Base-by-base conservation (phyloP, 1,140 invertebrate species). In the Aphelenchoides besseyi region DNA sequence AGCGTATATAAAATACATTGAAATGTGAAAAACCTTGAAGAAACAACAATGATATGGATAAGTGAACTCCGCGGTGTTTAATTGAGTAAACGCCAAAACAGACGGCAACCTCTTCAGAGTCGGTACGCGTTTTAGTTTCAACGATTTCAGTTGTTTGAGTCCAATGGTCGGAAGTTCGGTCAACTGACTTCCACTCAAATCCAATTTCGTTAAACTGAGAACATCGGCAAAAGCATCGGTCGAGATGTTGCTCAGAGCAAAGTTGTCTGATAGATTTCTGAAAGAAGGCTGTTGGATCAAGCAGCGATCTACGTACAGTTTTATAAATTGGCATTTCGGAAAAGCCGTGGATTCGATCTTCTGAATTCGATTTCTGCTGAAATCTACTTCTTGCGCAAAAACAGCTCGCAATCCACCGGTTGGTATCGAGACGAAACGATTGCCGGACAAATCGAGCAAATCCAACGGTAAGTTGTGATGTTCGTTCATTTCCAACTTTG, bases 11-110 rank as follows among this genome's bases (percentile, higher is more conserved):
- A 26, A 35, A 12, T 18, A 35, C 5, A 59, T 16, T 28, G 32
- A 8, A 33, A 23, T 29, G 32, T 28, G 55, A 59, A 59, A 33
- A 33, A 52, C 59, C 41, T 77, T 77, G 37, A 77, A 81, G 37
- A 77, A 81, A 53, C 75, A 77, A 35, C 75, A 77, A 71, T 77
- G 75, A 53, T 77, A 71, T 8, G 75, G 66, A 64, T 77, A 77
- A 3, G 75, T 77, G 68, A 77, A 77, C 18, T 77, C 75, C 29
- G 75, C 75, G 18, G 35, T 53, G 62, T 55, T 59, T 35, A 77
- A 63, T 37, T 81, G 76, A 18, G 41, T 79, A 32, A 77, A 77
- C 41, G 75, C 79, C 33, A 77, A 72, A 29, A 77, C 69, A 3
- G 75, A 71, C 1, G 75, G 75, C 64, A 77, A 55, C 30, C 71